A percentile compares a stretch with the other conserved stretches of the same genome.
phyloP scores from a whole-genome alignment of 2,888 invertebrate species.

The Stenodema calcarata region DNA sequence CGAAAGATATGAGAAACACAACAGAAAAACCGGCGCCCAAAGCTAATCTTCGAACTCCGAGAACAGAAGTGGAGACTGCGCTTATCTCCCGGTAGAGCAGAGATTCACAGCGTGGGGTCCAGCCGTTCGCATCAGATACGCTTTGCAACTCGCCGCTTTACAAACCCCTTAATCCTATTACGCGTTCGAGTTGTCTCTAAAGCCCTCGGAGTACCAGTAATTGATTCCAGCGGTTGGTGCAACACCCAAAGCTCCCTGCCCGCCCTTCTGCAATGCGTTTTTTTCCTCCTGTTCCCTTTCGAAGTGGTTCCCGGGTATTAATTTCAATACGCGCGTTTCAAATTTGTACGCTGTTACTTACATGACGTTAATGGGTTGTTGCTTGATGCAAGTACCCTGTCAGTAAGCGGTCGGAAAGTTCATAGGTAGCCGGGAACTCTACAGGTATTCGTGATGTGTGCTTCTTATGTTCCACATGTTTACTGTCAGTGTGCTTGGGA shows the following conservation, averaged over 20 bases:
- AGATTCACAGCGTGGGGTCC: constrained; percentile 33
- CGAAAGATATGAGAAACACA: background rate
- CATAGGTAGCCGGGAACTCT: background rate
- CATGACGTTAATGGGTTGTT: background rate
- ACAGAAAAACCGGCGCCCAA: background rate
- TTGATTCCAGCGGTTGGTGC: constrained; percentile 29
- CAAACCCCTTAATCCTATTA: constrained; percentile 34
- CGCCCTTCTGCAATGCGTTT: background rate
- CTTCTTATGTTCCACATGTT: too few species aligned
- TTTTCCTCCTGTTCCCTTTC: background rate
- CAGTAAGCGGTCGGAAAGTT: background rate
- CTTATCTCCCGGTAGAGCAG: background rate
- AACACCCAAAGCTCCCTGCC: background rate
- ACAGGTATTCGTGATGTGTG: too few species aligned
- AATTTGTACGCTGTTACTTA: background rate
- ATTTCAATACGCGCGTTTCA: background rate
- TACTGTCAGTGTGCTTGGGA: too few species aligned
- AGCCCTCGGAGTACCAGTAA: constrained; percentile 4
- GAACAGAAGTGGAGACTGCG: background rate
- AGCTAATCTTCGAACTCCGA: constrained; percentile 18
- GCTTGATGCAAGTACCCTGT: background rate
- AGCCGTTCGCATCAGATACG: constrained; percentile 28
- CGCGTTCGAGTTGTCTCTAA: constrained; percentile 36
- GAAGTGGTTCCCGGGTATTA: background rate
- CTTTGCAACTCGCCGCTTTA: constrained; percentile 42